Evolutionary conservation across 2,797 vertebrate species (phyloP), one percentile per base, ranked within the genome.

Genomic region (Propithecus perrieri): DNA sequence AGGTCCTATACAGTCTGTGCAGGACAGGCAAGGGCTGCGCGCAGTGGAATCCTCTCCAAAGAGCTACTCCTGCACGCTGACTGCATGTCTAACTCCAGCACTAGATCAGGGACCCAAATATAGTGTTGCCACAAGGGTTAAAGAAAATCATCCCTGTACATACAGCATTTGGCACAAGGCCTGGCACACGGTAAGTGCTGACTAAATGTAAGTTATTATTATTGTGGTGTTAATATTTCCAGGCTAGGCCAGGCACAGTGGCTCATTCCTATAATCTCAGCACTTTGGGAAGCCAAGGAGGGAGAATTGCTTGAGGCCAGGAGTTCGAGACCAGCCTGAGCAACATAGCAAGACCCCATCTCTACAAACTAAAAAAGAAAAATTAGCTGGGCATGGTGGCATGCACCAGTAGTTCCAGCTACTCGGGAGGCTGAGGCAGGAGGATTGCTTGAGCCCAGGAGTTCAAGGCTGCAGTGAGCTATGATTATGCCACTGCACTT

Each of bases 121-220:
- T 1, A 55, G 41, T 50, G 28, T 41, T 89, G 63, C 48, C 74
- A 59, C 14, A 26, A 38, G 50, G 28, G 59, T 84, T 53, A 79
- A 86, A 67, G 89, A 76, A 75, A 84, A 63, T 65, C 71, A 80
- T 41, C 55, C 28, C 15, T 33, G 35, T 20, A 11, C 1, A 22
- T 26, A 15, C 1, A 22, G 12, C 11, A 43, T 87, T 71, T 80
- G 79, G 57, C 41, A 43, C 46, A 85, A 48, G 43, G 30, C 71
- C 85, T 95, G 69, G 85, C 69, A 95, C 48, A 69, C 2, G 76
- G 53, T 94, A 84, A 74, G 12, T 38, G 26, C 83, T 92, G 75
- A 59, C n/a, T 91, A 93, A 95, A 65, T 71, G 2, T 69, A 89
- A 85, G 41, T 63, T 67, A 59, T 87, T 63, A 55, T 75, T 92